phyloP scores from a whole-genome alignment of 2,888 invertebrate genomes.

The Molorchus minor region DNA sequence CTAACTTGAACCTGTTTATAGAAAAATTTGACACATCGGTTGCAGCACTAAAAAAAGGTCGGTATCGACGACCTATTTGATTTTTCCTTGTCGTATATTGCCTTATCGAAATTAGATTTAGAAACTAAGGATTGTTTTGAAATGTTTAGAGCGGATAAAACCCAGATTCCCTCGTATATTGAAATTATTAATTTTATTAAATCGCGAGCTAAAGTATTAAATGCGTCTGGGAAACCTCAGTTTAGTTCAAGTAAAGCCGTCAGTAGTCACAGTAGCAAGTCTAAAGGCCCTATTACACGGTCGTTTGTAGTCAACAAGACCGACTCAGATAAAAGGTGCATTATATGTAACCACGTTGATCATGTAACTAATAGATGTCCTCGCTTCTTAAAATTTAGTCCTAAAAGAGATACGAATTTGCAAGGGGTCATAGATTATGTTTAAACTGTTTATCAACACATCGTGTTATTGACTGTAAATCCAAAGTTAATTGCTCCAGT shows the following conservation, averaged over 20 bases:
- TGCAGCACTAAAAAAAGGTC: neutral
- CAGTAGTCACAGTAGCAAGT: neutral
- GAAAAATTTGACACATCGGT: conserved; percentile 2
- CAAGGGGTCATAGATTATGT: neutral
- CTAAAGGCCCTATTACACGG: neutral
- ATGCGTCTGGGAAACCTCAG: neutral
- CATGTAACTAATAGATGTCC: neutral
- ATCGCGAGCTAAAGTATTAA: neutral
- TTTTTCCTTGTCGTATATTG: neutral
- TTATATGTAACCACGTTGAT: neutral
- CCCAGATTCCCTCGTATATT: neutral
- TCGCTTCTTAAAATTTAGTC: neutral
- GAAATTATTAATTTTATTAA: neutral
- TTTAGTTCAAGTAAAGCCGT: neutral
- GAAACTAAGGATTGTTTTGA: neutral
- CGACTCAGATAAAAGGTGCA: neutral
- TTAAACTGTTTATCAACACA: conserved; percentile 4
- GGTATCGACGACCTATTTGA: neutral
- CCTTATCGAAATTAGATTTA: neutral
- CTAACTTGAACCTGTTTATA: neutral
- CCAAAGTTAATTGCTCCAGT: neutral
- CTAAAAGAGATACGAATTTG: neutral
- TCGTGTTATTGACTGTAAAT: conserved; percentile 5
- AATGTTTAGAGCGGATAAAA: neutral
- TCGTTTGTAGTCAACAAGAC: neutral